Evolutionary conservation across 2,888 invertebrate genomes (phyloP).

Genomic region (Spodoptera littoralis): DNA sequence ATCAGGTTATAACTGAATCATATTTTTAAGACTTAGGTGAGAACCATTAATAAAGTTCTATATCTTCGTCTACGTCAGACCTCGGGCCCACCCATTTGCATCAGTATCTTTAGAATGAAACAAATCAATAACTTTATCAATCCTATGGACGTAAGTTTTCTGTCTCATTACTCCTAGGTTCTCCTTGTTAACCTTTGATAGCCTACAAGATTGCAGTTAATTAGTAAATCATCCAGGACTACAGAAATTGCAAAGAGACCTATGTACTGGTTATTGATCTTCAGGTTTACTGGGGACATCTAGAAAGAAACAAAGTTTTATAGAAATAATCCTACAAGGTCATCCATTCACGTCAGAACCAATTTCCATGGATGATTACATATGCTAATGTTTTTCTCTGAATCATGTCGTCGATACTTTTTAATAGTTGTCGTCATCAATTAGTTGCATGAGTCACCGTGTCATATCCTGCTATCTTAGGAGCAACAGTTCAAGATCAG

Average conservation of each 20-base stretch:
- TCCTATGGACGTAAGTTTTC: no score
- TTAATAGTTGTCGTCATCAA: slow-evolving; percentile 37
- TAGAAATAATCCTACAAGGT: slow-evolving; percentile 21
- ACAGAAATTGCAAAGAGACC: background rate
- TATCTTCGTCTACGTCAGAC: no score
- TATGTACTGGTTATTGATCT: background rate
- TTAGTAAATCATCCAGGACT: slow-evolving; percentile 17
- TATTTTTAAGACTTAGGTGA: background rate
- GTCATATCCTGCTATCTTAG: slow-evolving; percentile 31
- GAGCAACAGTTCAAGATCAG: slow-evolving; percentile 18
- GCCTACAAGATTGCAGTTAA: slow-evolving; percentile 19
- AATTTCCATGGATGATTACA: slow-evolving; percentile 14
- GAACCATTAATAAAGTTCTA: no score
- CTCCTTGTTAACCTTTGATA: slow-evolving; percentile 25
- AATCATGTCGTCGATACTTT: slow-evolving; percentile 37
- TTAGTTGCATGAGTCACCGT: slow-evolving; percentile 40
- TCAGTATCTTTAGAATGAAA: no score
- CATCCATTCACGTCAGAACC: slow-evolving; percentile 29
- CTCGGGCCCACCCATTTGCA: no score
- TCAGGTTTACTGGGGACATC: no score
- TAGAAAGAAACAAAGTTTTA: no score
- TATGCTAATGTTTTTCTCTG: slow-evolving; percentile 35
- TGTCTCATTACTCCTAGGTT: slow-evolving; percentile 3
- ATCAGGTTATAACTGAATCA: background rate
- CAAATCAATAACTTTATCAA: no score